Conservation (phyloP, 1,140 invertebrate genomes). For the Brachionus calyciflorus region DNA sequence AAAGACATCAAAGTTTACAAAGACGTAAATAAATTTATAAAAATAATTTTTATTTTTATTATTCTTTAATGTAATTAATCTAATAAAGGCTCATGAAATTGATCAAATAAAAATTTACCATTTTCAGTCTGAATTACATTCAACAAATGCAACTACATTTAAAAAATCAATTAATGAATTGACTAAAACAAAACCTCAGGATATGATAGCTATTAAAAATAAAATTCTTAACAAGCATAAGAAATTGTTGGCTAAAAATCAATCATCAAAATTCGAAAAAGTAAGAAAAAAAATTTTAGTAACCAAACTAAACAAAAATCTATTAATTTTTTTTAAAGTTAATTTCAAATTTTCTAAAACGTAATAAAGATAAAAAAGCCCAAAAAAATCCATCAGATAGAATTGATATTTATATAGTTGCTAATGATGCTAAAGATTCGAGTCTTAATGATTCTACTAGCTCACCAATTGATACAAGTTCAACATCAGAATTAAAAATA, state of each 20-base stretch:
- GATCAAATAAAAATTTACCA: conserved; percentile 11
- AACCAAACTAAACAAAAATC: not conserved
- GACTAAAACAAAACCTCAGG: not conserved
- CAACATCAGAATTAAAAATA: no score
- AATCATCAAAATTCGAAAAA: conserved; percentile 5
- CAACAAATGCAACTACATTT: not conserved
- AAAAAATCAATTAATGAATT: not conserved
- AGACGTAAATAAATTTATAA: no score
- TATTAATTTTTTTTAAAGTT: not conserved
- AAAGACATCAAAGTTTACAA: conserved; percentile 26
- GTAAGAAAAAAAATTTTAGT: not conserved
- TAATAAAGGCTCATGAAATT: conserved; percentile 21
- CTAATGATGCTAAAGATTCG: no score
- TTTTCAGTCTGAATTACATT: conserved; percentile 8
- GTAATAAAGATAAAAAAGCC: no score
- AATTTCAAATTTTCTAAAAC: no score
- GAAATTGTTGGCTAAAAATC: not conserved
- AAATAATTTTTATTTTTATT: no score
- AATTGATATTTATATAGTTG: no score
- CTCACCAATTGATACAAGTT: no score
- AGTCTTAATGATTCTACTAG: no score
- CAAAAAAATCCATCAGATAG: no score
- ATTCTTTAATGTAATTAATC: not conserved
- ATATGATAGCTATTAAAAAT: not conserved
- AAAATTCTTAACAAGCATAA: not conserved